phyloP scores from a whole-genome alignment of 2,113 vertebrate species.

The Callospermophilus lateralis region DNA sequence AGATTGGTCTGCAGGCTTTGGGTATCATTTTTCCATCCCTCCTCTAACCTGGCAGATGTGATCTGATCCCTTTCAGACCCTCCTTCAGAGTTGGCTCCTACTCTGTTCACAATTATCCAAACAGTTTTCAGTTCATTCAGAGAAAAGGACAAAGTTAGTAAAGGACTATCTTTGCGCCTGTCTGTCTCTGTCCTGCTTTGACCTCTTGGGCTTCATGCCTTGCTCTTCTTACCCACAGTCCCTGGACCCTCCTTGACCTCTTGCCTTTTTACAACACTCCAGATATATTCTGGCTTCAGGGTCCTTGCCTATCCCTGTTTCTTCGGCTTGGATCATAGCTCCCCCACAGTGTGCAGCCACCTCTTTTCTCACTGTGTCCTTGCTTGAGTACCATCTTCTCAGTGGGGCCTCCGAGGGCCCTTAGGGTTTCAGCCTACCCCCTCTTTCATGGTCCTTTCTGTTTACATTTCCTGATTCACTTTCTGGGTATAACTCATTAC shows the following conservation, averaged over 20 bases:
- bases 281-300: not conserved
- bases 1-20: not conserved
- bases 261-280: not conserved
- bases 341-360: rapidly evolving
- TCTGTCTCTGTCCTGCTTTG: not conserved
- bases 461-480: not conserved
- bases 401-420: not conserved
- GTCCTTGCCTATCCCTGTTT: not conserved
- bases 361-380: not conserved
- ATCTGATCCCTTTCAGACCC: not conserved
- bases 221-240: not conserved
- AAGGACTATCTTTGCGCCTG: not conserved
- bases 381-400: not conserved
- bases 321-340: not conserved
- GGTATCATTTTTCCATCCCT: not conserved
- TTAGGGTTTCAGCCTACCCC: not conserved
- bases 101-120: not conserved
- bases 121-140: not conserved
- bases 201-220: not conserved
- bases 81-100: not conserved
- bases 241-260: not conserved
- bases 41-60: not conserved
- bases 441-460: not conserved
- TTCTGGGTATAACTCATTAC: not conserved
- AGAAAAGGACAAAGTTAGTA: not conserved